phyloP scores from a whole-genome alignment of 2,888 invertebrate species.

The Aradus depressus region DNA sequence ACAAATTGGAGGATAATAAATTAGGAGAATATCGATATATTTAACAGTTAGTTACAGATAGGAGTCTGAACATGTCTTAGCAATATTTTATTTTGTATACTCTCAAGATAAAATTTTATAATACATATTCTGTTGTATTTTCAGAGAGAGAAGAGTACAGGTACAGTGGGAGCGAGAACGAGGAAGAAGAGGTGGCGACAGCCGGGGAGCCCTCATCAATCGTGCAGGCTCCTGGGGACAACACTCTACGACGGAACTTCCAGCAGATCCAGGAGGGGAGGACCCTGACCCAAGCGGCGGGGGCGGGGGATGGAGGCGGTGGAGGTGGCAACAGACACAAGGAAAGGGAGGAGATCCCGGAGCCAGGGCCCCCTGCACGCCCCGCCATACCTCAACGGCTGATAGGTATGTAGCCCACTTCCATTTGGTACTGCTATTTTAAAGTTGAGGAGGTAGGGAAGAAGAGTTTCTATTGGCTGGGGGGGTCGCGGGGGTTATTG shows the following conservation, averaged over 20 bases:
- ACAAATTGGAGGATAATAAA: too few relatives aligned
- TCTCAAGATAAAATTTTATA: too few relatives aligned
- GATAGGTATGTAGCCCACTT: slow-evolving; percentile 43
- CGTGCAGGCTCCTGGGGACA: slow-evolving; percentile 80
- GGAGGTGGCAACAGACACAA: slow-evolving; percentile 37
- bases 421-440: slow-evolving; percentile 4
- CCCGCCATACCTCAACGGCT: slow-evolving; percentile 83
- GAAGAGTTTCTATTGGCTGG: background rate
- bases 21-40: too few relatives aligned
- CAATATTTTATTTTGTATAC: too few relatives aligned
- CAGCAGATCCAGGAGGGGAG: slow-evolving; percentile 76
- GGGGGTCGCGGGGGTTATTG: background rate
- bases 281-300: slow-evolving; percentile 46
- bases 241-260: slow-evolving; percentile 93
- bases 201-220: slow-evolving; percentile 93
- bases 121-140: too few relatives aligned
- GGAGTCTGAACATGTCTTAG: too few relatives aligned
- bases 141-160: slow-evolving; percentile 44
- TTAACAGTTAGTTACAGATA: too few relatives aligned
- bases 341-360: slow-evolving; percentile 46
- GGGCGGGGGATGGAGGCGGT: slow-evolving; percentile 34
- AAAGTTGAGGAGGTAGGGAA: too few relatives aligned
- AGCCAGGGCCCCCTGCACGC: slow-evolving; percentile 77
- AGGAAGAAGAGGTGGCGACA: slow-evolving; percentile 85
- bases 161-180: slow-evolving; percentile 94